Evolutionary conservation across 1,140 invertebrate species (phyloP).

Genomic region (Drosophila lacertosa): DNA sequence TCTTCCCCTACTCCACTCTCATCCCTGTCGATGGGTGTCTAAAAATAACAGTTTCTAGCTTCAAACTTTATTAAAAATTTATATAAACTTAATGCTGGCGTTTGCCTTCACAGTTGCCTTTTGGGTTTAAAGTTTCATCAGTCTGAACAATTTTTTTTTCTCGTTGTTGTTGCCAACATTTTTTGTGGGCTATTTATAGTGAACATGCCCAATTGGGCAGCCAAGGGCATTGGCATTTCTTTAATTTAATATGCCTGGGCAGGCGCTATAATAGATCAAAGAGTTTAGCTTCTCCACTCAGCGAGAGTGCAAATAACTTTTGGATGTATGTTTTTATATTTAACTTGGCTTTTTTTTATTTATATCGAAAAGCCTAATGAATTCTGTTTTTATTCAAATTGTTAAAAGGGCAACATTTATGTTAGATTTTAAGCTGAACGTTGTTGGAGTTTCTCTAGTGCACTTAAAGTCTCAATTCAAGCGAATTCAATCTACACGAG

Average conservation of each 20-base stretch:
- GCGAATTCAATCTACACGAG: too few relatives aligned
- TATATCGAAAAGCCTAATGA: too few relatives aligned
- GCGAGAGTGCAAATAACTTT: neutral
- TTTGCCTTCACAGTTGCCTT: constrained; percentile 37
- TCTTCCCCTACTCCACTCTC: too few relatives aligned
- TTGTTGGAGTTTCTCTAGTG: too few relatives aligned
- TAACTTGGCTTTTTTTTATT: neutral
- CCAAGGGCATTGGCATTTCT: constrained; percentile 41
- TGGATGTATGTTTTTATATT: constrained; percentile 3
- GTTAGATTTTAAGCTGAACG: too few relatives aligned
- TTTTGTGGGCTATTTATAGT: constrained; percentile 43
- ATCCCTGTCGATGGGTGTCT: constrained; percentile 36
- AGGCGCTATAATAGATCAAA: constrained; percentile 34
- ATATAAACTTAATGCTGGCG: constrained; percentile 55
- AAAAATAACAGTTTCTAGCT: constrained; percentile 76
- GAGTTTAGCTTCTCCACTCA: constrained; percentile 9
- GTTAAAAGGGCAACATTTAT: too few relatives aligned
- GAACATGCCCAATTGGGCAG: constrained; percentile 30
- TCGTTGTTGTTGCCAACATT: constrained; percentile 1
- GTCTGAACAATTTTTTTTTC: constrained; percentile 29
- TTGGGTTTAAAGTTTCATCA: constrained; percentile 57
- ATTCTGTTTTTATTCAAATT: too few relatives aligned
- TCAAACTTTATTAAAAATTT: constrained; percentile 78
- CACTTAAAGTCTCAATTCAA: too few relatives aligned
- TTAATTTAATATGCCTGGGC: constrained; percentile 14